These are phyloP conservation scores for Trichogramma pretiosum DNA, from an alignment of 1,140 invertebrate genomes.

Conservation along the genomic window DNA sequence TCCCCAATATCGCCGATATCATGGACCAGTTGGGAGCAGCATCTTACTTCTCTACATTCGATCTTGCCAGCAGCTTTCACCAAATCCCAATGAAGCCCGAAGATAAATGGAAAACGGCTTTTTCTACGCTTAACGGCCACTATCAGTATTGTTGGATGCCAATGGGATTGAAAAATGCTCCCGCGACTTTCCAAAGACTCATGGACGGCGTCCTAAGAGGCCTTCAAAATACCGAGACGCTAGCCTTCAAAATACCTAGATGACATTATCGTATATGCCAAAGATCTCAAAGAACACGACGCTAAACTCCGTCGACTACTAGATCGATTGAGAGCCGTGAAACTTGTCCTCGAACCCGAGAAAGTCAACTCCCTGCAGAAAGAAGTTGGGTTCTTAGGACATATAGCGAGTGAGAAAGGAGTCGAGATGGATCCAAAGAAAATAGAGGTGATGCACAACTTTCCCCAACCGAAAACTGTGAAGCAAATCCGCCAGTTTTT, in stretches of 20 bases:
- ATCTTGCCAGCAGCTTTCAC: too few species aligned
- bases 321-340: neutral
- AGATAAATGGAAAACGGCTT: neutral
- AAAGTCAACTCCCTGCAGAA: too few species aligned
- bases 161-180: neutral
- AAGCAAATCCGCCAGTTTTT: slow-evolving; percentile 3
- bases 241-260: neutral
- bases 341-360: too few species aligned
- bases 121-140: slow-evolving; percentile 41
- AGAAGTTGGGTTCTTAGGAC: neutral
- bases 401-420: neutral
- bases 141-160: slow-evolving; percentile 25
- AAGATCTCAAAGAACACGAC: neutral
- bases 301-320: neutral
- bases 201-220: neutral
- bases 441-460: neutral
- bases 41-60: too few species aligned
- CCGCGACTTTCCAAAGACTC: neutral
- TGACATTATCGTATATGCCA: neutral
- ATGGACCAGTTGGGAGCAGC: too few species aligned
- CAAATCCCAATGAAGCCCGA: slow-evolving; percentile 14
- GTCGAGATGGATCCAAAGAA: too few species aligned
- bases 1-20: too few species aligned
- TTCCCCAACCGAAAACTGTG: neutral
- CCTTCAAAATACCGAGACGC: neutral